A percentile compares a stretch with the other conserved stretches of the same genome.
phyloP scores from a whole-genome alignment of 2,888 invertebrate species.

The Selenia dentaria region DNA sequence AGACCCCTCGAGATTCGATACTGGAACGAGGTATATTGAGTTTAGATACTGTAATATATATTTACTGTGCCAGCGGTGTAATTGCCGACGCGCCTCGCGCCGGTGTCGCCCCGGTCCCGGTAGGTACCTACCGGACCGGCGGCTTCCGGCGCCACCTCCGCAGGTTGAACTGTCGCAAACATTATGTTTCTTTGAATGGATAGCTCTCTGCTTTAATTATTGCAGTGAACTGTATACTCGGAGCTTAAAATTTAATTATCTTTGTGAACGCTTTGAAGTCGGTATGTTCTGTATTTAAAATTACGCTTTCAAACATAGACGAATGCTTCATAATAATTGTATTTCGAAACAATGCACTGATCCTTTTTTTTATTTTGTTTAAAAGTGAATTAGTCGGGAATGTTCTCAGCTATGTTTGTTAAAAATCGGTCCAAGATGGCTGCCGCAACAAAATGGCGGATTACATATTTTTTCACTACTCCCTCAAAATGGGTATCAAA shows the following conservation, averaged over 20 bases:
- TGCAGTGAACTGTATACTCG: slow-evolving; percentile 2
- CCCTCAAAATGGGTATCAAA: too few species aligned
- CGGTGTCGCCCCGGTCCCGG: slow-evolving; percentile 27
- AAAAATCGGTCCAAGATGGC: too few species aligned
- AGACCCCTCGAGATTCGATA: too few species aligned
- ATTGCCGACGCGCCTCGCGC: slow-evolving; percentile 23
- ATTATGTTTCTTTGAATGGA: slow-evolving; percentile 29
- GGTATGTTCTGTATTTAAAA: background rate
- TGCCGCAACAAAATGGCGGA: too few species aligned
- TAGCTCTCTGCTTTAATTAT: slow-evolving; percentile 11
- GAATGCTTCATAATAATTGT: too few species aligned
- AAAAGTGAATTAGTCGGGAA: too few species aligned
- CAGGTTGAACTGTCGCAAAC: slow-evolving; percentile 26
- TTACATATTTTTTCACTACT: too few species aligned
- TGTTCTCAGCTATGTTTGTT: too few species aligned
- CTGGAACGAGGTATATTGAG: too few species aligned
- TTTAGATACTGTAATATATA: background rate
- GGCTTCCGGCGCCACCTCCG: slow-evolving; percentile 26
- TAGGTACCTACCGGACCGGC: slow-evolving; percentile 24
- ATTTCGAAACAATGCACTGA: too few species aligned
- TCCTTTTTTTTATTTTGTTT: too few species aligned
- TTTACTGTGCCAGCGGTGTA: slow-evolving; percentile 9
- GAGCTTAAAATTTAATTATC: slow-evolving; percentile 8
- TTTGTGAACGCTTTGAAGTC: background rate
- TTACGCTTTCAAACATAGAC: background rate